Evolutionary conservation across 2,113 vertebrate genomes (phyloP), one percentile per base, ranked within the genome.

Genomic region (Charina bottae): DNA sequence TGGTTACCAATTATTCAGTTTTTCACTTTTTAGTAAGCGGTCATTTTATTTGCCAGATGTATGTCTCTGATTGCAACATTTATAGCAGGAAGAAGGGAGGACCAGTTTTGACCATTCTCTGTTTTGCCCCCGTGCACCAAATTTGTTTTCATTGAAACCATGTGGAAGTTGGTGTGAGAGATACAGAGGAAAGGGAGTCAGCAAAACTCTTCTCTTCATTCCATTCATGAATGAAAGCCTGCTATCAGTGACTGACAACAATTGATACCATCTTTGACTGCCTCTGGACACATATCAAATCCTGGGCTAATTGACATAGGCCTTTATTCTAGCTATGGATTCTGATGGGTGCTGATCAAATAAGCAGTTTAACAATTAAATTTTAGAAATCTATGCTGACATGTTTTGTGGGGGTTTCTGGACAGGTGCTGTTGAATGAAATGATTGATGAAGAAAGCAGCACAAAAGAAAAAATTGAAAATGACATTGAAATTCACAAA

Each of bases 361-460:
- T 46, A 62, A 33, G 10, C 33, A 17, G 28, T 53, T 53, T 53
- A 62, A 87, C n/a, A 72, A 8, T 58, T 90, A 58, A 54, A 86
- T 58, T 6, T 26, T 58, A 11, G 12, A 26, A 15, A 72, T 9
- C 7, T 87, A 23, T 78, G 23, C 54, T 87, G 15, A 68, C 4
- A 11, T 42, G 42, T 58, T 42, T 58, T 55, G 3, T 58, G 10
- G 83, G 55, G 42, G 93, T 96, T 93, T 92, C 95, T 85, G 96
- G 90, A 49, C 72, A 92, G 91, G 2, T 0, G 19, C 72, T 92
- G 13, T 84, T 92, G 72, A 54, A 92, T 12, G 93, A 96, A 56
- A 97, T 97, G 97, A 96, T 97, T 83, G 93, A 90, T 4, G 96
- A 97, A 64, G 97, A 97, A 83, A 94, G 92, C 42, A 84, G 92